These are phyloP conservation scores for Chalcis sispes DNA, from an alignment of 2,888 invertebrate genomes.

Conservation along the genomic window DNA sequence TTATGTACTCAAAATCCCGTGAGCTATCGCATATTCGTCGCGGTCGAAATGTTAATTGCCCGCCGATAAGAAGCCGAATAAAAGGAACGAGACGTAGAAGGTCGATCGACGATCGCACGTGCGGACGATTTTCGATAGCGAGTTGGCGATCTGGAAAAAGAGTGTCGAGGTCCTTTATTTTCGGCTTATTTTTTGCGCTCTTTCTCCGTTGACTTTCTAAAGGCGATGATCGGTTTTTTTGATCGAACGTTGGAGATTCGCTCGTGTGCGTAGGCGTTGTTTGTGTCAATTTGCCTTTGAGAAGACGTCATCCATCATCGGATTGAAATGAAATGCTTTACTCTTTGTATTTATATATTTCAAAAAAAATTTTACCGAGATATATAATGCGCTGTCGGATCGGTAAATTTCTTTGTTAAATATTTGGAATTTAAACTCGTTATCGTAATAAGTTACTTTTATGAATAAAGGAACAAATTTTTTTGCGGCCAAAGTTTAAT, in stretches of 20 bases:
- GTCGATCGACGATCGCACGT: constrained; percentile 40
- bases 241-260: neutral
- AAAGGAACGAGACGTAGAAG: constrained; percentile 1
- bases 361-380: no score
- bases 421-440: no score
- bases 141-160: constrained; percentile 16
- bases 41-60: constrained; percentile 30
- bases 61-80: constrained; percentile 23
- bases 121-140: constrained; percentile 21
- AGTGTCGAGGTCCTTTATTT: constrained; percentile 43
- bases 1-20: neutral
- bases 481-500: no score
- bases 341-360: no score
- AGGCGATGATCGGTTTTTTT: neutral
- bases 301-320: constrained; percentile 2
- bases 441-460: no score
- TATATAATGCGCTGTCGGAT: no score
- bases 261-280: neutral
- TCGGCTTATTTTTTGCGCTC: constrained; percentile 6
- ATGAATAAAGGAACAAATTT: no score
- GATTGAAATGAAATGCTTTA: no score
- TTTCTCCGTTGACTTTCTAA: neutral
- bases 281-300: constrained; percentile 22
- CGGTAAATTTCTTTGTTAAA: no score
- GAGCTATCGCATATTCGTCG: neutral